Evolutionary conservation across 2,797 vertebrate species (phyloP).

Genomic region (Lepus townsendii): DNA sequence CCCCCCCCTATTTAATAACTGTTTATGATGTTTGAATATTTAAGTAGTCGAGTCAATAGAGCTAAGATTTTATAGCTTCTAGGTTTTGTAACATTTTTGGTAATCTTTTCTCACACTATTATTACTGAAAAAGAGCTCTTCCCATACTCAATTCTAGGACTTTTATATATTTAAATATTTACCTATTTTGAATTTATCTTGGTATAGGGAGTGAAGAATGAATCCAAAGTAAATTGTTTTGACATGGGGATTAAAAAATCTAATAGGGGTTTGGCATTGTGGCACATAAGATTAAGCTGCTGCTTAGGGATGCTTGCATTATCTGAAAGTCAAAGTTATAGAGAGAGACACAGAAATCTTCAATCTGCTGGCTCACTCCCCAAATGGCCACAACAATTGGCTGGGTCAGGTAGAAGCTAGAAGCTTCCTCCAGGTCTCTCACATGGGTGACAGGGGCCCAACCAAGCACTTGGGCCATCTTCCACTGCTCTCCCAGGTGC

Average conservation of each 20-base stretch:
- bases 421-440: too few relatives aligned
- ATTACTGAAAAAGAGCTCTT: not conserved
- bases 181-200: not conserved
- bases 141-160: not conserved
- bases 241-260: not conserved
- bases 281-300: too few relatives aligned
- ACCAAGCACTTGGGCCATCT: too few relatives aligned
- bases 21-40: not conserved
- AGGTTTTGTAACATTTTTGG: not conserved
- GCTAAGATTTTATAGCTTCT: not conserved
- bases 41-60: not conserved
- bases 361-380: too few relatives aligned
- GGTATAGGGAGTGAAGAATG: not conserved
- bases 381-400: too few relatives aligned
- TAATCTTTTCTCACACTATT: not conserved
- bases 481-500: too few relatives aligned
- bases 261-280: not conserved
- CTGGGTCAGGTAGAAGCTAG: too few relatives aligned
- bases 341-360: too few relatives aligned
- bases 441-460: too few relatives aligned
- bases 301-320: too few relatives aligned
- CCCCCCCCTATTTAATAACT: not conserved
- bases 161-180: not conserved
- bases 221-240: not conserved
- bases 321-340: too few relatives aligned